Base-by-base conservation (phyloP, 2,888 invertebrate genomes). In the Dascillus cervinus region DNA sequence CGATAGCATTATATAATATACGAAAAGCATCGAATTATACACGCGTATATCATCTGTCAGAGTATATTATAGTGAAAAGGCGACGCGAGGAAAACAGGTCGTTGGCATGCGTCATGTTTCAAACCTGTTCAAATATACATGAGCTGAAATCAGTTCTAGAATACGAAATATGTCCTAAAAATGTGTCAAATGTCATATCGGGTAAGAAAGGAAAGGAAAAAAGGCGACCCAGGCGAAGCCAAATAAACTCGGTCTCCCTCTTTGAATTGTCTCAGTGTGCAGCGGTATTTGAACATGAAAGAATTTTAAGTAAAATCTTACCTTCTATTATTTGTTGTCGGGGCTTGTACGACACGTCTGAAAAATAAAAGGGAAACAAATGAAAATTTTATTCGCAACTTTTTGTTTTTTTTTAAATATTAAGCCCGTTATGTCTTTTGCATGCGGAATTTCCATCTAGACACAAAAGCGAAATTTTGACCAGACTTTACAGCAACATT, bases 341-440 rank as follows among this genome's bases (percentile, higher is more conserved):
- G 10, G 63, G 63, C 34, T 60, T 61, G 46, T 59, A 61, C 39
- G 60, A 52, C 43, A 60, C 52, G 55, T 62, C 64, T 64, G 59
- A 33, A 63, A 62, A 38, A 43, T 43, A 41, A 46, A 52, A 42
- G 25, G n/a, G n/a, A n/a, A n/a, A n/a, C n/a, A n/a, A n/a, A n/a
- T n/a, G n/a, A n/a, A n/a, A n/a, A n/a, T n/a, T n/a, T n/a, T n/a
- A n/a, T n/a, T n/a, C n/a, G n/a, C n/a, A n/a, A n/a, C n/a, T n/a
- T n/a, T n/a, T n/a, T n/a, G n/a, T n/a, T n/a, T n/a, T n/a, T n/a
- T n/a, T n/a, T n/a, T n/a, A n/a, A n/a, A n/a, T n/a, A n/a, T n/a
- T n/a, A n/a, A n/a, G n/a, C n/a, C n/a, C n/a, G n/a, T n/a, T n/a
- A n/a, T n/a, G n/a, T n/a, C n/a, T n/a, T n/a, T n/a, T n/a, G n/a